Conservation (phyloP, 2,888 invertebrate genomes). For the Imbricaverruca yamaguchii region DNA sequence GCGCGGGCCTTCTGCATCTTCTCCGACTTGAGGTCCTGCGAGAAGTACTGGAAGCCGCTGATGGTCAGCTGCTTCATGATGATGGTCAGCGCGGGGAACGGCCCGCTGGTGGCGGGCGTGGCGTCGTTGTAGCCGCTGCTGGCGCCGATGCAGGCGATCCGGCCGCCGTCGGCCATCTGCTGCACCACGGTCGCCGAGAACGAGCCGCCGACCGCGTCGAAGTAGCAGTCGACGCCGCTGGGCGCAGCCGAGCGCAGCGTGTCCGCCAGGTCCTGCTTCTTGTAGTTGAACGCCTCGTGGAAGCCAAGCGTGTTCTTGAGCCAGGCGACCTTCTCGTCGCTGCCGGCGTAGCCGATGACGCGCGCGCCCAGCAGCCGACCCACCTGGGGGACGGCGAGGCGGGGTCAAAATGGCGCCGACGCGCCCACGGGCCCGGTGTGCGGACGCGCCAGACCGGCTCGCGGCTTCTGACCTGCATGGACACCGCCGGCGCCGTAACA, state of each 20-base stretch:
- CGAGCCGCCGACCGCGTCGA: conserved; percentile 66
- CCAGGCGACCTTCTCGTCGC: conserved; percentile 62
- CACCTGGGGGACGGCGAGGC: conserved; percentile 48
- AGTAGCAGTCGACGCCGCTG: conserved; percentile 63
- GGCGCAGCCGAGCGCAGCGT: conserved; percentile 56
- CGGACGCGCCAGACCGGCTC: no score
- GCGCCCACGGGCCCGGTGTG: no score
- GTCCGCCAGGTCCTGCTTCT: conserved; percentile 49
- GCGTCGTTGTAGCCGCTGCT: conserved; percentile 56
- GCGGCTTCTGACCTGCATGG: no score
- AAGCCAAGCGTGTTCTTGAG: conserved; percentile 56
- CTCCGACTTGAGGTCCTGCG: conserved; percentile 12
- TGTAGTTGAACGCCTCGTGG: conserved; percentile 64
- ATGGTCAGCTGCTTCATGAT: conserved; percentile 22
- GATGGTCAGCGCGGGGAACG: neutral
- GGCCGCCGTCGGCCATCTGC: conserved; percentile 55
- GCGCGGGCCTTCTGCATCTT: neutral
- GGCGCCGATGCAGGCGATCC: conserved; percentile 57
- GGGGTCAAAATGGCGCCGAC: no score
- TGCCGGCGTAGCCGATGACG: conserved; percentile 63
- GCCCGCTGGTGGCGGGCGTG: conserved; percentile 30
- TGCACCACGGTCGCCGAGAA: conserved; percentile 52
- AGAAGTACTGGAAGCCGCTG: neutral
- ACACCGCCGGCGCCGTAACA: no score
- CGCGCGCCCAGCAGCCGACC: conserved; percentile 58